Base-by-base conservation (phyloP, 2,797 vertebrate genomes). In the Labeo calbasu region DNA sequence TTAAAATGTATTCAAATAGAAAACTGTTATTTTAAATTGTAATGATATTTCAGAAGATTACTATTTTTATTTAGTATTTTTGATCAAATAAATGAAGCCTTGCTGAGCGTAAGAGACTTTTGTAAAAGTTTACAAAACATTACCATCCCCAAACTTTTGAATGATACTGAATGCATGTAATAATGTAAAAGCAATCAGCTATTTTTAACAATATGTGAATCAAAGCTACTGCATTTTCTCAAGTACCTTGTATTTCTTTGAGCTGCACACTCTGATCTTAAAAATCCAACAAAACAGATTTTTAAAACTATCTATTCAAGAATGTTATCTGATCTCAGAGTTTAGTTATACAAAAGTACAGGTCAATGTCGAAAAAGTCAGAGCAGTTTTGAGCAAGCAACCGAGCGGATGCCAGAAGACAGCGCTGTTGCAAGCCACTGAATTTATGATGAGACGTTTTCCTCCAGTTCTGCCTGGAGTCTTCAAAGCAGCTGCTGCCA, bases 291-390 rank as follows among this genome's bases (percentile, higher is more conserved):
- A 77, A 84, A 89, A 83, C 86, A 73, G 79, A 87, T 83, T 86
- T 83, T 32, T 19, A 50, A 53, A 70, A 73, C 82, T 77, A 75
- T 88, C 79, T 57, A 36, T 36, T 69, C 69, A 85, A 86, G 73
- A 88, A 89, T 83, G 84, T 85, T 87, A 85, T 81, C 81, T 70
- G 73, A 66, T 8, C 25, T 88, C 86, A 89, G 77, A 90, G 78
- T 86, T 75, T 78, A 81, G 86, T 90, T 90, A 86, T 71, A 68
- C 84, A 86, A 90, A 91, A 88, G 78, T 25, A 73, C 68, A 75
- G 76, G 36, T 61, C 71, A 53, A 5, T 32, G 25, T 75, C 21
- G 25, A 68, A 43, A 59, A 75, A 21, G 40, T 40, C 71, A 28
- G 11, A 69, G 77, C 5, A 28, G 50, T 70, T 28, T 72, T 46